Base-by-base conservation (phyloP, 2,888 invertebrate genomes). In the Hemaris fuciformis region DNA sequence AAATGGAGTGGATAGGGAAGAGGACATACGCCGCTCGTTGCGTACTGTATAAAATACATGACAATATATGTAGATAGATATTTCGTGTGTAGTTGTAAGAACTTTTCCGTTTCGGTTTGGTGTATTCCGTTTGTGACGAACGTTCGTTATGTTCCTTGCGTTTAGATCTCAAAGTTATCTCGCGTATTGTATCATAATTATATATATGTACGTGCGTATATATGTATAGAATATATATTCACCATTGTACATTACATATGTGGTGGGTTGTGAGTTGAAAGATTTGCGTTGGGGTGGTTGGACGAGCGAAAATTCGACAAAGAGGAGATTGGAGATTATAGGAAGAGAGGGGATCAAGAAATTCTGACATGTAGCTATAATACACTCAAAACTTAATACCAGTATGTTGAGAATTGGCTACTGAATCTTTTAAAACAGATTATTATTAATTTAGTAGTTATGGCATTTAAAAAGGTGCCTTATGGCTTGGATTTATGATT, bases 11-110 rank as follows among this genome's bases (percentile, higher is more conserved):
- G n/a, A 57, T 34, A 23, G 23, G 22, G 22, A 60, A 53, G 25
- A 15, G 4, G 5, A 41, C 34, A 53, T 56, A 60, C 60, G 43
- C 38, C 57, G 45, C 53, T 43, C 43, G 45, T 20, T 31, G 42
- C 27, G 15, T n/a, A 83, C 70, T 81, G 76, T 81, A 83, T 80
- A 80, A 78, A 76, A 81, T 82, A 77, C 82, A 86, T 87, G 88
- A 88, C 88, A 88, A 88, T 86, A 86, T 82, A 77, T 84, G 79
- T 87, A 85, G 81, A 80, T 85, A 76, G 27, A 56, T 25, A 57
- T 43, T 57, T 25, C 23, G 25, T 60, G 48, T 67, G 65, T 72
- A 68, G 64, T 74, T 70, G 70, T 63, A 64, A 69, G 71, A 67
- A 72, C 67, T 61, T 64, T 58, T 65, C 71, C 61, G 60, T 70